A percentile compares a stretch with the other conserved stretches of the same genome.
Evolutionary conservation across 2,888 invertebrate genomes (phyloP).

Genomic region (Tachina fera): DNA sequence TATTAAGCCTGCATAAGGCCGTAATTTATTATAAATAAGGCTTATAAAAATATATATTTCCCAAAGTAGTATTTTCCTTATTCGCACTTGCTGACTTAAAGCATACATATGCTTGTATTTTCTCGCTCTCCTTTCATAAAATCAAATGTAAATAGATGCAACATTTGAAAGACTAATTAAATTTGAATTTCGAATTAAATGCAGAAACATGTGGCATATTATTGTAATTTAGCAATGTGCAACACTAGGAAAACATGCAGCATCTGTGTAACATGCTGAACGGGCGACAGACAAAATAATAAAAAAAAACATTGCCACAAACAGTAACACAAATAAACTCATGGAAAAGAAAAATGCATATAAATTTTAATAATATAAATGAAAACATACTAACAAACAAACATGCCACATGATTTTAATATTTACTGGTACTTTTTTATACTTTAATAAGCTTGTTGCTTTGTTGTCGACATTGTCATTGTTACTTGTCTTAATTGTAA

Average conservation of each 20-base stretch:
- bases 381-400: conserved; percentile 7
- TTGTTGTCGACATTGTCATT: conserved; percentile 65
- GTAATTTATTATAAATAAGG: too few relatives aligned
- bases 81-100: background rate
- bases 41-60: background rate
- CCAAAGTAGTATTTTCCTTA: background rate
- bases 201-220: conserved; percentile 74
- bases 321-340: conserved; percentile 6
- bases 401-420: conserved; percentile 42
- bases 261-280: conserved; percentile 60
- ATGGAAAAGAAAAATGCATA: conserved; percentile 26
- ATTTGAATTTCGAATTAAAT: conserved; percentile 78
- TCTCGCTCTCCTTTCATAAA: conserved; percentile 21
- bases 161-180: conserved; percentile 78
- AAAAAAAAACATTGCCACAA: conserved; percentile 30
- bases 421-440: conserved; percentile 10
- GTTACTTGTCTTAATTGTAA: conserved; percentile 68
- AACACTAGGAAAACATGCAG: conserved; percentile 58
- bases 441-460: conserved; percentile 65
- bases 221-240: conserved; percentile 62
- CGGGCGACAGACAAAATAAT: background rate
- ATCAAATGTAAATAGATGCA: conserved; percentile 58
- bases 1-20: too few relatives aligned
- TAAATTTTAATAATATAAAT: conserved; percentile 49
- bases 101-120: background rate